Percentiles rank a stretch among this genome's conserved stretches.
phyloP scores from a whole-genome alignment of 2,888 invertebrate genomes.

The Sminthurinus aureus region DNA sequence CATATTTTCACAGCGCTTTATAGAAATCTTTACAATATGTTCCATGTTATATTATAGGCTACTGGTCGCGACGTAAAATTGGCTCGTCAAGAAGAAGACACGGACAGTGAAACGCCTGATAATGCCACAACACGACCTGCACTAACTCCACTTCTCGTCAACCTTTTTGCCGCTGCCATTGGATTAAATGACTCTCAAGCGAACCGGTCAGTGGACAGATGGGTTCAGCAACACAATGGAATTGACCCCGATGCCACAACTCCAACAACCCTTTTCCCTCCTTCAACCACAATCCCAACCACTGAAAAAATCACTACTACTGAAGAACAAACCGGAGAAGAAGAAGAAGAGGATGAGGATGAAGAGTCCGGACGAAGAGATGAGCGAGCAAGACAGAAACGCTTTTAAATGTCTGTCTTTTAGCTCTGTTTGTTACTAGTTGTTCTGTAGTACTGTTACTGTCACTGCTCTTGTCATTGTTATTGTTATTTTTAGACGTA shows the following conservation, averaged over 20 bases:
- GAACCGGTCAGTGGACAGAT: slow-evolving; percentile 18
- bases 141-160: slow-evolving; percentile 10
- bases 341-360: slow-evolving; percentile 29
- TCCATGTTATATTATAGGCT: too few relatives aligned
- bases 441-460: too few relatives aligned
- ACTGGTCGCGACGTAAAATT: not conserved
- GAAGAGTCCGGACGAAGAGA: not conserved
- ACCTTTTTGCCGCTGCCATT: slow-evolving; percentile 22
- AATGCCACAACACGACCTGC: not conserved
- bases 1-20: too few relatives aligned
- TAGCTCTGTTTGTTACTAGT: too few relatives aligned
- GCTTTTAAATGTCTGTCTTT: too few relatives aligned
- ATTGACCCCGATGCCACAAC: slow-evolving; percentile 22
- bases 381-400: not conserved
- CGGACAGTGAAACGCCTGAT: not conserved
- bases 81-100: slow-evolving; percentile 8
- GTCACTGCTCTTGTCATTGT: too few relatives aligned
- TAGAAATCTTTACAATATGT: too few relatives aligned
- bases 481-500: too few relatives aligned
- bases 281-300: not conserved
- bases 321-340: not conserved
- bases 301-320: not conserved
- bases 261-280: not conserved
- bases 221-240: slow-evolving; percentile 5
- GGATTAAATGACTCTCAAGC: slow-evolving; percentile 22